Evolutionary conservation across 37 sponge, comb jelly and placozoan genomes (phyloP).

Genomic region (Bolinopsis microptera): DNA sequence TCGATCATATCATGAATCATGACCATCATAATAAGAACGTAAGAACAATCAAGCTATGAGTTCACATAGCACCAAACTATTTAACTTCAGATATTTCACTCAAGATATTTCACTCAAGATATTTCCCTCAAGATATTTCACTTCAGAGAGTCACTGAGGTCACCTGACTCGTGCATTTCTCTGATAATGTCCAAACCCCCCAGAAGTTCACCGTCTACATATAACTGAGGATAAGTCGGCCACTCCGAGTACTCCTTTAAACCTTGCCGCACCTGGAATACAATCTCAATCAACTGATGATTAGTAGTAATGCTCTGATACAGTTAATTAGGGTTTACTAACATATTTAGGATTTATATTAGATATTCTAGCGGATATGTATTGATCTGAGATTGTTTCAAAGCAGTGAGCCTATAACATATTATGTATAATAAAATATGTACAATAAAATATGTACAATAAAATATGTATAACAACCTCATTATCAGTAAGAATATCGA

Average conservation of each 20-base stretch:
- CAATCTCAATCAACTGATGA: no score
- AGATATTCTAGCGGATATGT: neutral
- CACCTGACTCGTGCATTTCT: constrained; percentile 75
- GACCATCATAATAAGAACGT: no score
- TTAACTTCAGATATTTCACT: no score
- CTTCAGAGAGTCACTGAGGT: constrained; percentile 67
- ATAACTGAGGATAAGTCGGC: constrained; percentile 88
- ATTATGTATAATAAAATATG: constrained; percentile 90
- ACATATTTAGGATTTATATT: no score
- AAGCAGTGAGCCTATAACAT: no score
- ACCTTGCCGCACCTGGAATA: constrained; percentile 84
- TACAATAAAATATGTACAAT: constrained; percentile 59
- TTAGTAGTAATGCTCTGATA: no score
- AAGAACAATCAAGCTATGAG: no score
- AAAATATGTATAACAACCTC: constrained; percentile 39
- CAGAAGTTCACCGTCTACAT: constrained; percentile 69
- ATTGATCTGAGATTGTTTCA: no score
- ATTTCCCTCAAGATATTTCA: no score
- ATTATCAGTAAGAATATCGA: constrained; percentile 86
- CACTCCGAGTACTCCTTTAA: constrained; percentile 94
- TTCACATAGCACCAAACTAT: no score
- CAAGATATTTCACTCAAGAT: no score
- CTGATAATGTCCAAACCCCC: constrained; percentile 74
- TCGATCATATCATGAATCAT: neutral
- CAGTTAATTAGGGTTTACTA: no score